Evolutionary conservation across 2,888 invertebrate species (phyloP).

Genomic region (Leptinotarsa tumamoca): DNA sequence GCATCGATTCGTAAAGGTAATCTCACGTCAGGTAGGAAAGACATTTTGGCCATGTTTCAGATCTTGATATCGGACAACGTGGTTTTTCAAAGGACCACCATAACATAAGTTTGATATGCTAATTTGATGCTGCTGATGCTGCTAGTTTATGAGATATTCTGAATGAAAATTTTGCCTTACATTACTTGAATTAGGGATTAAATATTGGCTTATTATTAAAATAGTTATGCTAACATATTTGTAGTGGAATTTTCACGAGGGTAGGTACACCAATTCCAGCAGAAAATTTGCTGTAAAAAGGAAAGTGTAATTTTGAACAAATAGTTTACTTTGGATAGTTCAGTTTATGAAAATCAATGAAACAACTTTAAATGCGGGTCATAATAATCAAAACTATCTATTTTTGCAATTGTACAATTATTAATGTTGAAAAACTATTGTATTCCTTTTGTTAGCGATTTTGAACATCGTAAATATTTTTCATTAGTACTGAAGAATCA

Average conservation of each 20-base stretch:
- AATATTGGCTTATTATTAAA: not conserved
- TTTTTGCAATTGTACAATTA: too few relatives aligned
- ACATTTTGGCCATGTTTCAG: constrained; percentile 20
- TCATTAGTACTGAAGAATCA: too few relatives aligned
- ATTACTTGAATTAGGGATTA: not conserved
- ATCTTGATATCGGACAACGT: constrained; percentile 7
- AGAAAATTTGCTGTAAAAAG: too few relatives aligned
- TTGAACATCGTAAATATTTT: too few relatives aligned
- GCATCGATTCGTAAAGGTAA: constrained; percentile 18
- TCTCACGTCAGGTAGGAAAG: constrained; percentile 19
- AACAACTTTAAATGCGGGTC: too few relatives aligned
- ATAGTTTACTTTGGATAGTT: too few relatives aligned
- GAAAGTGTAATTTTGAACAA: too few relatives aligned
- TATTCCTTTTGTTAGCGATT: too few relatives aligned
- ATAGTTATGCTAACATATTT: not conserved
- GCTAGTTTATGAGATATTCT: not conserved
- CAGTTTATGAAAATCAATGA: too few relatives aligned
- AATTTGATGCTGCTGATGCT: constrained; percentile 14
- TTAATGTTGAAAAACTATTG: too few relatives aligned
- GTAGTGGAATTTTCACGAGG: not conserved
- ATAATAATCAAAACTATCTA: too few relatives aligned
- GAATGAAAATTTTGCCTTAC: not conserved
- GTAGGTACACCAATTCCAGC: too few relatives aligned
- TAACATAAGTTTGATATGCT: constrained; percentile 3
- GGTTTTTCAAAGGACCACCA: constrained; percentile 16